Conservation (phyloP, 2,888 invertebrate genomes). For the Ischnura elegans region DNA sequence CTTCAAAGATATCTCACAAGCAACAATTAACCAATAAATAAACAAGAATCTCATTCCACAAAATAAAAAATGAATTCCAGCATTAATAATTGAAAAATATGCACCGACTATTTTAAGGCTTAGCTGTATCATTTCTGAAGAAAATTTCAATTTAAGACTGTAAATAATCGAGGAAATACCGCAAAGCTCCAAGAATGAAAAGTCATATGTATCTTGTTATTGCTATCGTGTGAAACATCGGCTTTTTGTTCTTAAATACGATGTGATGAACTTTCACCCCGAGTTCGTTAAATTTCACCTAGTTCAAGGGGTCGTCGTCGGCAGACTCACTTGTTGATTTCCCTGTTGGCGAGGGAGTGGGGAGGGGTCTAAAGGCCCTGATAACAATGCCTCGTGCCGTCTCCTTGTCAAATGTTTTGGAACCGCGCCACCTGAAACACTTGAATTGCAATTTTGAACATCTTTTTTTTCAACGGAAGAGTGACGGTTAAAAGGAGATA, state of each 20-base stretch:
- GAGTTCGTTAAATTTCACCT: neutral
- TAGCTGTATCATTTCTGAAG: too few relatives aligned
- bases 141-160: too few relatives aligned
- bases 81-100: too few relatives aligned
- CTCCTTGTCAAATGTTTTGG: neutral
- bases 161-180: too few relatives aligned
- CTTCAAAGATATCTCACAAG: too few relatives aligned
- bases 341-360: neutral
- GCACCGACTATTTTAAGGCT: too few relatives aligned
- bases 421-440: neutral
- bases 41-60: too few relatives aligned
- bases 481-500: neutral
- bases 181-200: too few relatives aligned
- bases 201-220: neutral
- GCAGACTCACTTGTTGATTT: conserved; percentile 15
- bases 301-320: neutral
- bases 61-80: too few relatives aligned
- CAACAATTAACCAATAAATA: too few relatives aligned
- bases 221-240: neutral
- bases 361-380: neutral
- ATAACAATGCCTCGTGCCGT: neutral
- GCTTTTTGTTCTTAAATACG: neutral
- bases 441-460: neutral
- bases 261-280: neutral
- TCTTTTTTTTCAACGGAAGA: neutral